Evolutionary conservation across 2,888 invertebrate species (phyloP).

Genomic region (Psylliodes chrysocephalus): DNA sequence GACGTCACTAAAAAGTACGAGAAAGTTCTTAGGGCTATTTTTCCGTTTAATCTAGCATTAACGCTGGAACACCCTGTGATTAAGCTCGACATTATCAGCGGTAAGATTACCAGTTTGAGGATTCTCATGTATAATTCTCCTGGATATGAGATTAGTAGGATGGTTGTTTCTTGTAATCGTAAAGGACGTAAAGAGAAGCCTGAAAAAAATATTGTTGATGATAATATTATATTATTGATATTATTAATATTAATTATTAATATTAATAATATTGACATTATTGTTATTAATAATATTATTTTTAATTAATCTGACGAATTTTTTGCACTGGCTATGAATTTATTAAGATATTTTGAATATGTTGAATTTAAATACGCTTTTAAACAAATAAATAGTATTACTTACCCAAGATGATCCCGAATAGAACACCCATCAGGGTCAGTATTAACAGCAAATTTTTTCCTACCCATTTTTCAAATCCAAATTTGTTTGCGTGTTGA

Average conservation of each 20-base stretch:
- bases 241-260: no score
- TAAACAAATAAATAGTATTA: no score
- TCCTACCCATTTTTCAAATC: slow-evolving; percentile 72
- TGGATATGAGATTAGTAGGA: slow-evolving; percentile 86
- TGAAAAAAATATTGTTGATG: no score
- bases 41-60: slow-evolving; percentile 87
- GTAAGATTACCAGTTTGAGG: slow-evolving; percentile 88
- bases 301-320: no score
- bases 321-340: no score
- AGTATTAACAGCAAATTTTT: slow-evolving; percentile 83
- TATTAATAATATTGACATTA: no score
- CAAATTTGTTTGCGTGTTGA: no score
- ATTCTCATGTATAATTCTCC: slow-evolving; percentile 92
- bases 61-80: slow-evolving; percentile 86
- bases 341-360: no score
- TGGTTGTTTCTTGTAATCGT: slow-evolving; percentile 74
- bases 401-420: slow-evolving; percentile 80
- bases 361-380: no score
- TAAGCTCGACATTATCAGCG: slow-evolving; percentile 87
- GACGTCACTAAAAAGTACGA: slow-evolving; percentile 84
- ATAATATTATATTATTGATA: no score
- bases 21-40: slow-evolving; percentile 83
- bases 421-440: slow-evolving; percentile 81
- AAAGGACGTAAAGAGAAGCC: slow-evolving; percentile 78
- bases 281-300: no score